Evolutionary conservation across 2,797 vertebrate genomes (phyloP).

Genomic region (Distichodus sexfasciatus): DNA sequence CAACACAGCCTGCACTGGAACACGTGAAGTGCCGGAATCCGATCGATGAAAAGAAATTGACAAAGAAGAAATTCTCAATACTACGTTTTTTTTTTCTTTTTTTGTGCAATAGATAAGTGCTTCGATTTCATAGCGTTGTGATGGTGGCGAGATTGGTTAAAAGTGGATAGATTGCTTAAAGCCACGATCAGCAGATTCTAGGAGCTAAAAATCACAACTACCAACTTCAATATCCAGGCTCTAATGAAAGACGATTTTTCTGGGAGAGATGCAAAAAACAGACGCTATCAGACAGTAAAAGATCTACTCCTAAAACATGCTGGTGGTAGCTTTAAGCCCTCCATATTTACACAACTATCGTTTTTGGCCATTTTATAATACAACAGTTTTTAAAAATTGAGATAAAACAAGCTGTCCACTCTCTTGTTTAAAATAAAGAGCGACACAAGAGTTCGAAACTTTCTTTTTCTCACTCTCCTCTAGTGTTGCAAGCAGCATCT

Average conservation of each 20-base stretch:
- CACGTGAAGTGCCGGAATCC: not conserved
- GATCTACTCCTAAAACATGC: constrained; percentile 17
- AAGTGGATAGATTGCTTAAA: constrained; percentile 7
- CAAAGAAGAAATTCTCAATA: not conserved
- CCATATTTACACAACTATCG: not conserved
- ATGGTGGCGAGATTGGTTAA: constrained; percentile 10
- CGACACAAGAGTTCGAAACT: constrained; percentile 26
- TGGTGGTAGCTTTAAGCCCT: constrained; percentile 26
- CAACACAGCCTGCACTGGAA: constrained; percentile 25
- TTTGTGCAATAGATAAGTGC: not conserved
- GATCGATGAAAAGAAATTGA: not conserved
- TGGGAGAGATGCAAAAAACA: not conserved
- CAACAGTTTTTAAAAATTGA: constrained; percentile 36
- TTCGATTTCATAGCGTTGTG: constrained; percentile 14
- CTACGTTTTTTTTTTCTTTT: no score
- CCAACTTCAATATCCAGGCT: not conserved
- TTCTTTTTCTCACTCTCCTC: constrained; percentile 1
- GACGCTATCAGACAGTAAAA: not conserved
- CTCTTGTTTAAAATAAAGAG: constrained; percentile 55
- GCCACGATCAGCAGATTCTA: constrained; percentile 14
- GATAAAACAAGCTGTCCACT: constrained; percentile 46
- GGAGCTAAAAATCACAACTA: not conserved
- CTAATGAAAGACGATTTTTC: not conserved
- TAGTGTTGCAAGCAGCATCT: constrained; percentile 27
- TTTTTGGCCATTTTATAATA: constrained; percentile 37